Percentiles rank a stretch among this genome's conserved stretches.
Evolutionary conservation across 2,888 invertebrate genomes (phyloP).

Genomic region (Endomychus coccineus): DNA sequence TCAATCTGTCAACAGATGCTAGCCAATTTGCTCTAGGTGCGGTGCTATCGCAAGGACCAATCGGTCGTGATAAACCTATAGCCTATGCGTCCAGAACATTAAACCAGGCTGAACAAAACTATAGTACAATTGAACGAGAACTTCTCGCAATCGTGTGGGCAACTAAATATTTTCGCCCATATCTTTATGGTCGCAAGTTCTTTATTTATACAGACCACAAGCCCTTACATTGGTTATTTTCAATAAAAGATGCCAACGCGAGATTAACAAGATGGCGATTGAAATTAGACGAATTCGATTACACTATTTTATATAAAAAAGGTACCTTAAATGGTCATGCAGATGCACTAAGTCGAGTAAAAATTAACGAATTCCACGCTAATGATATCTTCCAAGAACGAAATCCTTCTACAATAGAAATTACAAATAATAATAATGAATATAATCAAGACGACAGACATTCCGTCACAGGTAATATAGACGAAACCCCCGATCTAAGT

Average conservation of each 20-base stretch:
- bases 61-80: slow-evolving; percentile 21
- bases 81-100: slow-evolving; percentile 21
- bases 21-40: slow-evolving; percentile 19
- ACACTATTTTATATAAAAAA: no score
- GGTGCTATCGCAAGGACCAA: slow-evolving; percentile 20
- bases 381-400: no score
- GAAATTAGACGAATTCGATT: slow-evolving; percentile 17
- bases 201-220: slow-evolving; percentile 21
- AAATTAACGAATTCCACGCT: no score
- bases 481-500: no score
- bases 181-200: slow-evolving; percentile 22
- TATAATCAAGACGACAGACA: no score
- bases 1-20: slow-evolving; percentile 23
- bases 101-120: slow-evolving; percentile 23
- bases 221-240: slow-evolving; percentile 21
- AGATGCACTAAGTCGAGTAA: no score
- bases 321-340: no score
- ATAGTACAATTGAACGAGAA: slow-evolving; percentile 24
- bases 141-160: slow-evolving; percentile 21
- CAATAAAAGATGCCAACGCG: slow-evolving; percentile 18
- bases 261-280: slow-evolving; percentile 15
- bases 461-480: no score
- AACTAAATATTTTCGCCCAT: no score
- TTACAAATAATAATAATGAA: no score
- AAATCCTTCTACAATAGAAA: no score